Evolutionary conservation across 2,113 vertebrate genomes (phyloP).

Genomic region (Marcusenius ussheri): DNA sequence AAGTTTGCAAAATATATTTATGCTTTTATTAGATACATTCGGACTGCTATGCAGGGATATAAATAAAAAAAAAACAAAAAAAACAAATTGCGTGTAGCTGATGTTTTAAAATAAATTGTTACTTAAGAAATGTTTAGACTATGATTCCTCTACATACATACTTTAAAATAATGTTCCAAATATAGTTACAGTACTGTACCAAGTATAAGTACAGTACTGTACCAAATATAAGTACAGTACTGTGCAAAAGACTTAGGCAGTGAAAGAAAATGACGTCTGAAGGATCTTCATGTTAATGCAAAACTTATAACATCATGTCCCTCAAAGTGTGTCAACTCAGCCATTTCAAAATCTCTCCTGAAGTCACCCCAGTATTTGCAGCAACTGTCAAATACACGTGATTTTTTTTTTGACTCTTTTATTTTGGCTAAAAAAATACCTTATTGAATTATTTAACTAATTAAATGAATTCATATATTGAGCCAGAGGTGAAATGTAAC

Average conservation of each 20-base stretch:
- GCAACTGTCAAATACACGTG: no score
- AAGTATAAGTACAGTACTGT: neutral
- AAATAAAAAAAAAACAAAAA: neutral
- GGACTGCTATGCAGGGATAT: neutral
- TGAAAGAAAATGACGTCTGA: neutral
- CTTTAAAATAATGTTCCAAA: neutral
- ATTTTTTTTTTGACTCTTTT: no score
- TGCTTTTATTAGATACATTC: neutral
- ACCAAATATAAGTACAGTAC: neutral
- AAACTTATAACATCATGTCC: neutral
- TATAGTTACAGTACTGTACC: neutral
- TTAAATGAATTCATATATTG: no score
- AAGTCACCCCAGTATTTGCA: no score
- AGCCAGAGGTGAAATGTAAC: no score
- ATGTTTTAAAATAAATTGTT: neutral
- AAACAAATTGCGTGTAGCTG: neutral
- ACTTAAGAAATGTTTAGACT: neutral
- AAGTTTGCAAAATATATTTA: neutral
- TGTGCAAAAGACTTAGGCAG: neutral
- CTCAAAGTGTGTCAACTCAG: neutral
- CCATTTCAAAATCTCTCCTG: neutral
- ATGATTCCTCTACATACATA: neutral
- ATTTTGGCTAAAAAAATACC: no score
- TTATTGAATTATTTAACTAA: no score
- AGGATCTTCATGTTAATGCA: neutral